Evolutionary conservation across 2,888 invertebrate species (phyloP), one percentile per base, ranked within the genome.

Genomic region (Erpobdella octoculata): DNA sequence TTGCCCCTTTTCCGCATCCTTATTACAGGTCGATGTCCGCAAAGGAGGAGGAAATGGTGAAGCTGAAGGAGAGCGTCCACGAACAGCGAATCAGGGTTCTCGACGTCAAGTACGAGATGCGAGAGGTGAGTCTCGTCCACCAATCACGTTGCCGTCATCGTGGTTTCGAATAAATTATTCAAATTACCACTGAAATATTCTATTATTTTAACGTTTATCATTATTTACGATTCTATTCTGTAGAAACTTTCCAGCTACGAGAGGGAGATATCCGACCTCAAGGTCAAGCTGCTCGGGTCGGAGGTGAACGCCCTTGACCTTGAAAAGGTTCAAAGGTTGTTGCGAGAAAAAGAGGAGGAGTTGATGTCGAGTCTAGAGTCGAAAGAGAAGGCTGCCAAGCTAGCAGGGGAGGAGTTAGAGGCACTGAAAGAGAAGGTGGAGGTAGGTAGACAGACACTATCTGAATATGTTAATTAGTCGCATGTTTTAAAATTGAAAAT

Each of bases 21-120:
- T 61, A 2, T 61, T 18, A 6, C 68, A 69, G 69, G n/a, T 36
- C 53, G 67, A 48, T 69, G 41, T 37, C 33, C 37, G 58, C 21
- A 53, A 76, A 78, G 73, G 78, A 80, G 71, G 71, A 78, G 0
- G 74, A 77, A 25, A 41, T 76, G 35, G 70, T 35, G 1, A 58
- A 69, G 37, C 41, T 71, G 66, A 73, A 72, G 62, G 75, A 77
- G n/a, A 41, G 53, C 35, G 73, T 73, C 4, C 76, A 77, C 64
- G 69, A 76, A 21, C 77, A 77, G 71, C 61, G 77, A 36, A 70
- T 77, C 48, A 64, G 76, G 41, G 77, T 76, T n/a, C 74, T 77
- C 6, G 77, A 77, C 70, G 65, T 77, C 62, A 77, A 77, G 46
- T 71, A 75, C 46, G 77, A 77, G 35, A 62, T 77, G 35, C 70